These are phyloP conservation scores for Ciona savignyi DNA, from an alignment of 23 tunicate genomes.

Conservation along the genomic window DNA sequence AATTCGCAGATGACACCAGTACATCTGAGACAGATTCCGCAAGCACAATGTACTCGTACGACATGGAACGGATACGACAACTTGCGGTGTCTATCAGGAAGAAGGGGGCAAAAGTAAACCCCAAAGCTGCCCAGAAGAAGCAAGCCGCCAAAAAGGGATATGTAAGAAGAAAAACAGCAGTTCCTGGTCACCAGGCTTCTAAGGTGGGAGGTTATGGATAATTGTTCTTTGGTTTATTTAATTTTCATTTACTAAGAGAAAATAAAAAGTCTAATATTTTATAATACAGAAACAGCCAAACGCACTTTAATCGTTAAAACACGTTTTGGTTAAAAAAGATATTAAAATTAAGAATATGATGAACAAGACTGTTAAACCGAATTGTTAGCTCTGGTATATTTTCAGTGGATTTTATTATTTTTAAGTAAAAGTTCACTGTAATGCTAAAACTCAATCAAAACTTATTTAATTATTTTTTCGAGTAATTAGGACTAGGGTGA, in stretches of 20 bases:
- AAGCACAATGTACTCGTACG: constrained; percentile 92
- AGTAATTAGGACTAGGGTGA: no score
- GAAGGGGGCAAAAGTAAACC: constrained; percentile 80
- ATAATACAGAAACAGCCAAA: background rate
- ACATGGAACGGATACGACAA: constrained; percentile 72
- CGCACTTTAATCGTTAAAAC: no score
- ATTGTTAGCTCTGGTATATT: no score
- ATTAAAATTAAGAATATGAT: no score
- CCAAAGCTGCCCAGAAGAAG: constrained; percentile 29
- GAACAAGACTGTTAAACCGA: no score
- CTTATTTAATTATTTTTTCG: no score
- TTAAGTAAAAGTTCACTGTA: no score
- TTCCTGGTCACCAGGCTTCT: constrained; percentile 38
- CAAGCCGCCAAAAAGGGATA: constrained; percentile 1
- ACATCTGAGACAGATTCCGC: constrained; percentile 86
- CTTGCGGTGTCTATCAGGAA: constrained; percentile 68
- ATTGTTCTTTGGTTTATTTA: background rate
- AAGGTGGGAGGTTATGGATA: no score
- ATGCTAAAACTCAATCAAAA: no score
- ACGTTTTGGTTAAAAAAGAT: no score
- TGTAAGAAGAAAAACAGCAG: constrained; percentile 12
- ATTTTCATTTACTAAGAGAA: background rate
- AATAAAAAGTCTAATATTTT: background rate
- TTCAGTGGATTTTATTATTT: no score
- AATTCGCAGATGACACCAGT: constrained; percentile 67